Conservation (phyloP, 35 echinoderm and acorn worm species). For the Apostichopus parvimensis region DNA sequence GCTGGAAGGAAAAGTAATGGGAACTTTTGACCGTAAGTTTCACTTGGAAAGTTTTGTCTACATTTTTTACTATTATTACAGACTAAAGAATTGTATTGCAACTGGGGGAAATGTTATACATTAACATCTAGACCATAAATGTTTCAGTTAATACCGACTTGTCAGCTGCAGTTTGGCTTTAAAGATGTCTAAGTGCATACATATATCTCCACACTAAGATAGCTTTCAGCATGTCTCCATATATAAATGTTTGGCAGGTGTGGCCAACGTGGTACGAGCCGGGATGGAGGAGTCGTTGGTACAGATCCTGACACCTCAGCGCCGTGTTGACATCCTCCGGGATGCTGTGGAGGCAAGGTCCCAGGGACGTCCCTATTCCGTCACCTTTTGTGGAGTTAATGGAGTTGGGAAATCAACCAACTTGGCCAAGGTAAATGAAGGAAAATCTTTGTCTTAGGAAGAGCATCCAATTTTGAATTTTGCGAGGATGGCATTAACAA, state of each 20-base stretch:
- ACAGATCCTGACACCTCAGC: conserved; percentile 89
- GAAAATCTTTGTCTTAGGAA: neutral
- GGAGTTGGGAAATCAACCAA: conserved; percentile 99
- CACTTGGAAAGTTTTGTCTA: neutral
- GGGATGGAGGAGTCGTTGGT: conserved; percentile 89
- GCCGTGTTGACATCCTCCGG: conserved; percentile 95
- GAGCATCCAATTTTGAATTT: neutral
- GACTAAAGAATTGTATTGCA: no score
- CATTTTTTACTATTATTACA: no score
- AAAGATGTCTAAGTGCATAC: no score
- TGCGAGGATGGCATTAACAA: no score
- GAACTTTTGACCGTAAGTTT: conserved; percentile 97
- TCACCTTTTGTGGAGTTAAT: conserved; percentile 99
- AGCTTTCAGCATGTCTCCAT: no score
- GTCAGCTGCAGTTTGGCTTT: no score
- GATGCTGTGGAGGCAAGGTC: conserved; percentile 79
- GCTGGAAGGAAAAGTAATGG: conserved; percentile 95
- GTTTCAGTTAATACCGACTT: no score
- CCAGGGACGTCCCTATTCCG: conserved; percentile 77
- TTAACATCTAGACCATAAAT: no score
- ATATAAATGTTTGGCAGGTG: conserved; percentile 51
- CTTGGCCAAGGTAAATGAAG: conserved; percentile 84
- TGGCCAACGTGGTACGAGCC: conserved; percentile 79
- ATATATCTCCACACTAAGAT: no score
- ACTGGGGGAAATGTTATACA: no score